Evolutionary conservation across 2,888 invertebrate species (phyloP).

Genomic region (Trichogramma evanescens): DNA sequence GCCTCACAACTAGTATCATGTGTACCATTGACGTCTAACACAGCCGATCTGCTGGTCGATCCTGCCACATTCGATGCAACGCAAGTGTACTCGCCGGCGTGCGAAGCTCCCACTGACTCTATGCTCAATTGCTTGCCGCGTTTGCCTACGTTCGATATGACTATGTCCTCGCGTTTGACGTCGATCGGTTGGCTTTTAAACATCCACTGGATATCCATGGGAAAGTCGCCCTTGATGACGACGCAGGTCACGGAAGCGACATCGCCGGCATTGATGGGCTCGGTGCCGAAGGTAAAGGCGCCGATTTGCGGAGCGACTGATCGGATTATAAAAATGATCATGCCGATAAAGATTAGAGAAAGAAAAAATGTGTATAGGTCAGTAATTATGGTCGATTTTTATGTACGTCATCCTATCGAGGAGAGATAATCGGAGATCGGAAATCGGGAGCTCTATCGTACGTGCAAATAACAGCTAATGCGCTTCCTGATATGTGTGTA

Average conservation of each 20-base stretch:
- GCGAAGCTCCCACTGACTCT: slow-evolving; percentile 50
- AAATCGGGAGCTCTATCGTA: neutral
- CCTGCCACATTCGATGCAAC: slow-evolving; percentile 52
- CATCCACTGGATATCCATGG: slow-evolving; percentile 67
- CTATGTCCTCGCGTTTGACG: slow-evolving; percentile 17
- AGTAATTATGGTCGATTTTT: neutral
- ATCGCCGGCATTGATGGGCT: slow-evolving; percentile 65
- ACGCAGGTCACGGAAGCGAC: slow-evolving; percentile 53
- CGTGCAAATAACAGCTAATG: neutral
- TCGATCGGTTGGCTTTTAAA: slow-evolving; percentile 59
- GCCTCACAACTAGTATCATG: neutral
- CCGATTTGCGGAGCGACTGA: slow-evolving; percentile 67
- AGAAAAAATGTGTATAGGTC: neutral
- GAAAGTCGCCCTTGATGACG: slow-evolving; percentile 63
- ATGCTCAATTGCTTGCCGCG: slow-evolving; percentile 51
- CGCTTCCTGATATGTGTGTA: slow-evolving; percentile 16
- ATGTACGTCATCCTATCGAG: neutral
- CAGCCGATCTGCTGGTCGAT: slow-evolving; percentile 49
- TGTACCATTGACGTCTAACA: slow-evolving; percentile 53
- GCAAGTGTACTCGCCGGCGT: slow-evolving; percentile 53
- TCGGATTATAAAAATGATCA: neutral
- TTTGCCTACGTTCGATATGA: slow-evolving; percentile 41
- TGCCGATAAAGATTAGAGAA: no score
- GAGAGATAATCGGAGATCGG: neutral
- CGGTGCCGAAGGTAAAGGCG: slow-evolving; percentile 70